Evolutionary conservation across 2,113 vertebrate genomes (phyloP).

Genomic region (Solea senegalensis): DNA sequence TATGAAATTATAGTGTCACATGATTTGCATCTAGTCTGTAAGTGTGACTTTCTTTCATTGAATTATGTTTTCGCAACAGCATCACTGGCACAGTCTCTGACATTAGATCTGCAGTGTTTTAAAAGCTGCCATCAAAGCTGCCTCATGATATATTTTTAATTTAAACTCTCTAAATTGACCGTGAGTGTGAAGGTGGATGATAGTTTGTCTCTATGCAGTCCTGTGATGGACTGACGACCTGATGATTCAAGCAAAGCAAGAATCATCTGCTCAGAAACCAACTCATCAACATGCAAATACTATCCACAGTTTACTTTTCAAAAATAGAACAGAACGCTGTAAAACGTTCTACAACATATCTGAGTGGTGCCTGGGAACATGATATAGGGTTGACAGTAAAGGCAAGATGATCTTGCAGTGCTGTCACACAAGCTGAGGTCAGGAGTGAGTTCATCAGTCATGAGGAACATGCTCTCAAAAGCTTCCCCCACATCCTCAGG

Average conservation of each 20-base stretch:
- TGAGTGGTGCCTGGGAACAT: background rate
- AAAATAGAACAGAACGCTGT: conserved; percentile 2
- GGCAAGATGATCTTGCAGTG: background rate
- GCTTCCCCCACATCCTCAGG: conserved; percentile 3
- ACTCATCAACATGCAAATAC: background rate
- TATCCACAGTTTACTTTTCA: conserved; percentile 1
- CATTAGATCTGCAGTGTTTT: background rate
- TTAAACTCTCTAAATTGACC: background rate
- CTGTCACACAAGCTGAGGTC: conserved; percentile 20
- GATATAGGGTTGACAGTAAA: background rate
- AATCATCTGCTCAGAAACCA: conserved; percentile 2
- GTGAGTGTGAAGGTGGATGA: too few species aligned
- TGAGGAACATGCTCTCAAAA: conserved; percentile 9
- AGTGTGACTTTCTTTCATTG: background rate
- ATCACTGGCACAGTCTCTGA: conserved; percentile 6
- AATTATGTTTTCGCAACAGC: background rate
- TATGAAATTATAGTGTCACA: too few species aligned
- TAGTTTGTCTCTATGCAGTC: too few species aligned
- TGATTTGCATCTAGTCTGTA: background rate
- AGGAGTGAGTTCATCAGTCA: conserved; percentile 57
- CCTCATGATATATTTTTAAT: background rate
- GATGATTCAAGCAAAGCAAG: background rate
- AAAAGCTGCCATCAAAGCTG: conserved; percentile 26
- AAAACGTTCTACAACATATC: background rate
- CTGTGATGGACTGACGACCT: too few species aligned